phyloP scores from a whole-genome alignment of 2,888 invertebrate genomes.

The Pharmacophagus antenor region DNA sequence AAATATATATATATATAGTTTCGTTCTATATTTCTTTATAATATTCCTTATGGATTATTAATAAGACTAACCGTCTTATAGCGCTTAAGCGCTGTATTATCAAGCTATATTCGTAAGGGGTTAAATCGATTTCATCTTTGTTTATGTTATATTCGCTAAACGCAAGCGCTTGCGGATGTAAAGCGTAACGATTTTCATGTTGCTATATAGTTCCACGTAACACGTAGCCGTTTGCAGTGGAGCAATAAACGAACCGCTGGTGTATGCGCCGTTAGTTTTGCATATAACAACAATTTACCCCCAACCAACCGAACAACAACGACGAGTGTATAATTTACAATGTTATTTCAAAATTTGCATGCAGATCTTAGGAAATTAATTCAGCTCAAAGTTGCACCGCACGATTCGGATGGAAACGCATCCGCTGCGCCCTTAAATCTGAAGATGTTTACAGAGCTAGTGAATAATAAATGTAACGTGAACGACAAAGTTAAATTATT shows the following conservation, averaged over 20 bases:
- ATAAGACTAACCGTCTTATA: too few relatives aligned
- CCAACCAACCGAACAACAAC: background rate
- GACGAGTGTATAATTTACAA: constrained; percentile 4
- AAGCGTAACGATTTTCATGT: background rate
- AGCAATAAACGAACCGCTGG: background rate
- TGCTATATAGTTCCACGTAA: background rate
- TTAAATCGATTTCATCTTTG: background rate
- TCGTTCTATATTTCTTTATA: background rate
- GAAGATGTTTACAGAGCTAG: background rate
- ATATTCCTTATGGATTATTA: too few relatives aligned
- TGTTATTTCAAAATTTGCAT: constrained; percentile 23
- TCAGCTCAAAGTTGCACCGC: constrained; percentile 1
- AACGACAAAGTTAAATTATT: background rate
- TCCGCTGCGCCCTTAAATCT: background rate
- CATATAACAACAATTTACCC: constrained; percentile 20
- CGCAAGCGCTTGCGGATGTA: background rate
- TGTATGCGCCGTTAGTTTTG: constrained; percentile 2
- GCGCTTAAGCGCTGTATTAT: too few relatives aligned
- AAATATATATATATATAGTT: too few relatives aligned
- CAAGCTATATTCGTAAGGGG: background rate
- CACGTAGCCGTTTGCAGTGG: background rate
- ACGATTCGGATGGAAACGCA: constrained; percentile 3
- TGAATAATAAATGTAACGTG: background rate
- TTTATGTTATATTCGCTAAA: background rate
- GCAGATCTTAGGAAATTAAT: constrained; percentile 21